Evolutionary conservation across 2,888 invertebrate species (phyloP).

Genomic region (Nomada flava): DNA sequence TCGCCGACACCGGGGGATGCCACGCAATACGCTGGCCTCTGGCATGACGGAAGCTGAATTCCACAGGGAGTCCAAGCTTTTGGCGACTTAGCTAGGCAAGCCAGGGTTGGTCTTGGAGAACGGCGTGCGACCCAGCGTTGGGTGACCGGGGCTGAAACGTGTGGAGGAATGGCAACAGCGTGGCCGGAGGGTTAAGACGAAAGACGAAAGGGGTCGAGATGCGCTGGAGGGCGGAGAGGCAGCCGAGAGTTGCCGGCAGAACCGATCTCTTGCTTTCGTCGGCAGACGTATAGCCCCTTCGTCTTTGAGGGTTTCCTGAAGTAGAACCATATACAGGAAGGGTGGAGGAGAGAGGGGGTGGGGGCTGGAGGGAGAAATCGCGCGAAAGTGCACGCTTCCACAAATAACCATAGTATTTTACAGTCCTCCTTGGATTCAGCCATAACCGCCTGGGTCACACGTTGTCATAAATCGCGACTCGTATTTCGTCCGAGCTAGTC

Average conservation of each 20-base stretch:
- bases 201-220: conserved; percentile 41
- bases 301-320: conserved; percentile 59
- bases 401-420: conserved; percentile 60
- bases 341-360: conserved; percentile 23
- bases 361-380: conserved; percentile 36
- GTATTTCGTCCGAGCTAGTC: conserved; percentile 13
- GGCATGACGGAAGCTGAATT: conserved; percentile 70
- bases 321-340: conserved; percentile 55
- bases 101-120: conserved; percentile 60
- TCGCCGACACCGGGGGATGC: conserved; percentile 66
- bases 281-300: conserved; percentile 48
- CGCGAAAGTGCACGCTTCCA: conserved; percentile 46
- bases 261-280: conserved; percentile 61
- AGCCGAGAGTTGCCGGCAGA: conserved; percentile 46
- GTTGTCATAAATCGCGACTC: conserved; percentile 49
- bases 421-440: conserved; percentile 43
- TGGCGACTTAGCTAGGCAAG: conserved; percentile 70
- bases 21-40: conserved; percentile 68
- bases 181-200: conserved; percentile 37
- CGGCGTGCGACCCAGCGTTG: conserved; percentile 22
- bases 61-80: conserved; percentile 69
- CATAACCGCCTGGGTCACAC: conserved; percentile 57
- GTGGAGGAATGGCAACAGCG: conserved; percentile 32
- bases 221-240: conserved; percentile 41
- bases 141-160: conserved; percentile 15